Base-by-base conservation (phyloP, 2,888 invertebrate genomes). In the Platynereis dumerilii region DNA sequence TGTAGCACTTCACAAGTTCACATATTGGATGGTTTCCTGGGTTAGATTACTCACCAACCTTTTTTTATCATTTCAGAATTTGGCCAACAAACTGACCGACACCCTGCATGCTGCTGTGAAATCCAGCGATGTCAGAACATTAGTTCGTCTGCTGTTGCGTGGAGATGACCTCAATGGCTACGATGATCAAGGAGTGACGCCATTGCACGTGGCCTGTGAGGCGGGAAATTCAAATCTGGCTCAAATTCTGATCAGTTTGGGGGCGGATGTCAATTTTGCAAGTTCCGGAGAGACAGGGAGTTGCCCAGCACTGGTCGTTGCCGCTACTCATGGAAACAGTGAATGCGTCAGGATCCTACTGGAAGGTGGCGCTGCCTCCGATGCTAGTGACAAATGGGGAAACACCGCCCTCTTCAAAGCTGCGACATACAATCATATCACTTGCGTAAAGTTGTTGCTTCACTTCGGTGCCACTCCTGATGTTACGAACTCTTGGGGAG, bases 391-490 rank as follows among this genome's bases (percentile, higher is more conserved):
- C 27, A n/a, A 20, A 1, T 69, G 69, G 69, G 55, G 65, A 1
- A 67, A 67, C 44, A 65, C 67, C 1, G 55, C 69, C 2, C 28
- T 69, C 17, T 69, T 61, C 42, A 69, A 69, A 52, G 67, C 69
- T 1, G 48, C 67, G 22, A 58, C 56, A 12, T 67, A 93, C 80
- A 91, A 91, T 71, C 92, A 94, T 80, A 90, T 90, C 78, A 86
- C 87, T 60, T 87, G 87, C 65, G 87, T 87, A 12, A 80, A 82
- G 73, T 86, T 91, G 44, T 87, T 94, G 2, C 85, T 94, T 27
- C 91, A 93, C 77, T 88, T 91, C 72, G 94, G 94, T 0, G 94
- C 94, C 0, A 91, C 93, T 83, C 92, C 94, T 3, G 93, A 94
- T 85, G 92, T 15, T 2, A 45, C 58, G 54, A 69, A 69, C 62